These are phyloP conservation scores for Mythimna impura DNA, from an alignment of 2,888 invertebrate species.

Conservation along the genomic window DNA sequence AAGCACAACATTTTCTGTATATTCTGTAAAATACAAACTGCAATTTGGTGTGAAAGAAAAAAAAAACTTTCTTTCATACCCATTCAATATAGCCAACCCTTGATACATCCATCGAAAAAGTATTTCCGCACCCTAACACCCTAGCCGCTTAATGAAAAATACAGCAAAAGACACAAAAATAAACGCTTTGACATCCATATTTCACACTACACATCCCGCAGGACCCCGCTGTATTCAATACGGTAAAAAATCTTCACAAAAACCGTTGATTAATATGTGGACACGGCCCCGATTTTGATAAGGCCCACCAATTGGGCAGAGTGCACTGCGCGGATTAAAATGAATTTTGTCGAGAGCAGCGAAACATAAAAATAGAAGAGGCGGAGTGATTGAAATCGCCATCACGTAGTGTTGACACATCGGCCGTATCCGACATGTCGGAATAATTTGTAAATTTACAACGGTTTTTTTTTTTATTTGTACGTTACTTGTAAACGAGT, in stretches of 20 bases:
- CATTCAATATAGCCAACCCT: conserved; percentile 6
- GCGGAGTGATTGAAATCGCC: conserved; percentile 78
- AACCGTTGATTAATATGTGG: conserved; percentile 78
- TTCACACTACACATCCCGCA: conserved; percentile 38
- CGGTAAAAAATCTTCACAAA: conserved; percentile 55
- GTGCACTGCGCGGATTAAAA: conserved; percentile 81
- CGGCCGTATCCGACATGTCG: conserved; percentile 68
- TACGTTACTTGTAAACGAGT: conserved; percentile 42
- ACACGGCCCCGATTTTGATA: conserved; percentile 74
- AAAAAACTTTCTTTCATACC: not conserved
- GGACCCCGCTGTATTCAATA: conserved; percentile 47
- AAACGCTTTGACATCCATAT: conserved; percentile 51
- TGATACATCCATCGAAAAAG: conserved; percentile 16
- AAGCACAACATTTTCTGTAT: not conserved
- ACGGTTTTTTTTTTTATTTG: conserved; percentile 42
- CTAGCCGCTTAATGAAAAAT: conserved; percentile 13
- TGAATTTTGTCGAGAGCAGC: conserved; percentile 74
- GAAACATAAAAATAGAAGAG: conserved; percentile 72
- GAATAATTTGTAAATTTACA: conserved; percentile 75
- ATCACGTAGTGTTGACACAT: conserved; percentile 82
- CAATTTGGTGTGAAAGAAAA: not conserved
- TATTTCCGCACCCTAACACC: conserved; percentile 27
- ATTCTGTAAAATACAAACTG: not conserved
- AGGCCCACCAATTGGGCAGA: conserved; percentile 79
- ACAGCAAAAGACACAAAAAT: conserved; percentile 35